phyloP scores from a whole-genome alignment of 2,888 invertebrate genomes.

The Cantharis lateralis region DNA sequence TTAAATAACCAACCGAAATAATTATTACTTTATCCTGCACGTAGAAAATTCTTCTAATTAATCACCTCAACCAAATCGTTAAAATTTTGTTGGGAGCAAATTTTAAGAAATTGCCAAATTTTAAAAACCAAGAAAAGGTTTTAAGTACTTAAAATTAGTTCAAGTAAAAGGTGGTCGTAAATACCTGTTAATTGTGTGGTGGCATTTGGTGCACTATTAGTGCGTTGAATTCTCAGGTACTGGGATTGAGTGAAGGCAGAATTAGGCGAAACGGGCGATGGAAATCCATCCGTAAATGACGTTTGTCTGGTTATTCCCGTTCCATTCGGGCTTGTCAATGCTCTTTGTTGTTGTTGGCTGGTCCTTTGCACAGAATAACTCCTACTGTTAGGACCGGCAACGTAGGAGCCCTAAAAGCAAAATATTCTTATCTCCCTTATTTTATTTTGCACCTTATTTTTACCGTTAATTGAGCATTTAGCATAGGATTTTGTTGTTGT shows the following conservation, averaged over 20 bases:
- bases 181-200: conserved; percentile 66
- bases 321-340: conserved; percentile 60
- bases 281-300: conserved; percentile 60
- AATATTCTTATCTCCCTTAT: not conserved
- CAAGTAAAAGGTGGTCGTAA: not conserved
- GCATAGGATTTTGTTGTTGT: conserved; percentile 86
- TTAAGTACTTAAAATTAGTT: not conserved
- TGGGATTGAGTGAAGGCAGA: conserved; percentile 55
- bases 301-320: conserved; percentile 61
- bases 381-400: conserved; percentile 40
- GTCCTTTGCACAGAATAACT: conserved; percentile 41
- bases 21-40: not conserved
- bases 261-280: conserved; percentile 60
- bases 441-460: conserved; percentile 44
- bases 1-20: too few relatives aligned
- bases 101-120: not conserved
- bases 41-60: not conserved
- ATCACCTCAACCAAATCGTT: conserved; percentile 29
- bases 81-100: conserved; percentile 2
- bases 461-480: conserved; percentile 83
- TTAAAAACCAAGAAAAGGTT: not conserved
- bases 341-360: conserved; percentile 49
- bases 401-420: conserved; percentile 41
- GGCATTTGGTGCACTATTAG: conserved; percentile 62
- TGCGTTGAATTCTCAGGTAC: conserved; percentile 63